Evolutionary conservation across 1,140 invertebrate genomes (phyloP).

Genomic region (Lasioglossum albipes): DNA sequence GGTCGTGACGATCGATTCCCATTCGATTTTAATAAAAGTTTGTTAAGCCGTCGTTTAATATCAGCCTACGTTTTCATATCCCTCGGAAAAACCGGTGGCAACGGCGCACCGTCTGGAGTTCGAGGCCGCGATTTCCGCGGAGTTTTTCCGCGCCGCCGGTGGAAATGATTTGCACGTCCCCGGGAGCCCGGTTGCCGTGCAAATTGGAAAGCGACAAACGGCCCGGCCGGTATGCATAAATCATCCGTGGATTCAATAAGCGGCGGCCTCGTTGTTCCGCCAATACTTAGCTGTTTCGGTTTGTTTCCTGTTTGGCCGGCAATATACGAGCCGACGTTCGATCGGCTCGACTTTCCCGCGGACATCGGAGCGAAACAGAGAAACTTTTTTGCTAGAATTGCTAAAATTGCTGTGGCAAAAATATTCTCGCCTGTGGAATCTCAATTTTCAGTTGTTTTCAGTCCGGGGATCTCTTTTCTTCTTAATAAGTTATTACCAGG

Average conservation of each 20-base stretch:
- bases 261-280: conserved; percentile 8
- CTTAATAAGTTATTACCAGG: conserved; percentile 36
- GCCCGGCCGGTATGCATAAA: conserved; percentile 35
- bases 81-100: not conserved
- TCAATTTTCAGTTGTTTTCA: too few relatives aligned
- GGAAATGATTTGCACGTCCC: conserved; percentile 39
- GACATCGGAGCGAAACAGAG: not conserved
- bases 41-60: conserved; percentile 51
- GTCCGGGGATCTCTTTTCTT: not conserved
- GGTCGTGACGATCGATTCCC: not conserved
- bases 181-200: not conserved
- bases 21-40: conserved; percentile 61
- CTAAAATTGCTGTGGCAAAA: not conserved
- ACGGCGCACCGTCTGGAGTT: conserved; percentile 20
- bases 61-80: conserved; percentile 29
- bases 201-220: conserved; percentile 48
- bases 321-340: not conserved
- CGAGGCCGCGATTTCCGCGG: not conserved
- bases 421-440: too few relatives aligned
- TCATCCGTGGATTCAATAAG: conserved; percentile 40
- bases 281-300: conserved; percentile 17
- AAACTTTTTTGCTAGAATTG: not conserved
- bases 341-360: not conserved
- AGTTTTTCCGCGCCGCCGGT: conserved; percentile 19
- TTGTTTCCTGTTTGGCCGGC: not conserved